Base-by-base conservation (phyloP, 2,797 vertebrate species). In the Manis javanica region DNA sequence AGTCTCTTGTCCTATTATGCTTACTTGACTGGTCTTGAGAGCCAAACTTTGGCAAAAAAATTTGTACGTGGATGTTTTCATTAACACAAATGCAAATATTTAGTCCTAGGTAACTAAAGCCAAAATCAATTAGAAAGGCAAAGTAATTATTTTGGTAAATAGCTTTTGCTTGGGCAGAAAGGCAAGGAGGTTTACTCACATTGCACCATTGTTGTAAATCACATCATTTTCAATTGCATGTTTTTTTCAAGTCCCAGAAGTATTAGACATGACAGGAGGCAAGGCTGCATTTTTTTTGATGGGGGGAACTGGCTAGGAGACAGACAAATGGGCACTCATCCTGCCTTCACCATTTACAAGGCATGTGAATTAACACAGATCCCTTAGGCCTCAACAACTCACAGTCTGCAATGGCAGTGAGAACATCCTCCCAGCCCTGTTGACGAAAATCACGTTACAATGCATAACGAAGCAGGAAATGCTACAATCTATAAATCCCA, bases 201-300 rank as follows among this genome's bases (percentile, higher is more conserved):
- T 9, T 42, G 3, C 2, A n/a, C 64, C 55, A 37, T n/a, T 71
- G 7, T 23, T 39, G 14, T 37, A 66, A 42, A 18, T 64, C 57
- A 42, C 42, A 10, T 9, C 2, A n/a, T 59, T 12, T 66, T 14
- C 37, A 64, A 0, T 1, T 29, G 1, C 5, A 13, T 0, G 0
- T 23, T 7, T 34, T 46, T 4, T 53, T 77, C 34, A 57, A 19
- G 29, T 2, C 10, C 46, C 23, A 49, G 34, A 39, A 24, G 16
- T 6, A 24, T 14, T 49, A 2, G 18, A 19, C 2, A 46, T 7
- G 2, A 13, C 15, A 4, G 18, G 7, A 31, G 1, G 12, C 4
- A 85, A 7, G 0, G 16, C 4, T 55, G 11, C 3, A 1, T 16
- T n/a, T 75, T 46, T 46, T 53, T n/a, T n/a, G n/a, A n/a, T n/a